Conservation (phyloP, 2,797 vertebrate species). For the Gadopsis bispinosus region DNA sequence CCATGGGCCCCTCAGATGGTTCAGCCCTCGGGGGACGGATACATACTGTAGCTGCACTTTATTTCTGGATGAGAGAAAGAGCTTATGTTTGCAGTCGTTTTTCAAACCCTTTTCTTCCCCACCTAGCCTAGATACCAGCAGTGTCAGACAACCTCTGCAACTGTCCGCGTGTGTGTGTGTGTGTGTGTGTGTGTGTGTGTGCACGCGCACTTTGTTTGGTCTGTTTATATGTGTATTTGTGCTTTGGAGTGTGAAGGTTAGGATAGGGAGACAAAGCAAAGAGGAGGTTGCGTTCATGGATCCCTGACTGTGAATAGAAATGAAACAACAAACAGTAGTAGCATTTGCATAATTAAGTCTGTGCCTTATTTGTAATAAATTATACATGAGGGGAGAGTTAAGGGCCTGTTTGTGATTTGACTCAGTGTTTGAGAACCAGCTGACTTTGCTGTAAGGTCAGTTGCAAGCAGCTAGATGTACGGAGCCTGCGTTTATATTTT, state of each 20-base stretch:
- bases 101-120: neutral
- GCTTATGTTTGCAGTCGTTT: slow-evolving; percentile 65
- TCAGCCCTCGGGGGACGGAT: slow-evolving; percentile 18
- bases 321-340: slow-evolving; percentile 11
- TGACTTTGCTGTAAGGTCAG: slow-evolving; percentile 39
- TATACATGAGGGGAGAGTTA: slow-evolving; percentile 44
- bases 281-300: slow-evolving; percentile 12
- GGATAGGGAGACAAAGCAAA: slow-evolving; percentile 18
- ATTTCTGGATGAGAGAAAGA: slow-evolving; percentile 46
- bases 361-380: slow-evolving; percentile 41
- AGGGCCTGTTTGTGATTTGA: slow-evolving; percentile 23
- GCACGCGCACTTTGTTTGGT: neutral
- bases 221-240: slow-evolving; percentile 13
- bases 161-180: neutral
- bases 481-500: neutral
- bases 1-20: slow-evolving; percentile 31
- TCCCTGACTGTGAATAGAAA: slow-evolving; percentile 16
- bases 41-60: slow-evolving; percentile 36
- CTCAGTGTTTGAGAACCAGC: slow-evolving; percentile 23
- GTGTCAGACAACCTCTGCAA: slow-evolving; percentile 20
- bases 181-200: too few species aligned
- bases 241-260: slow-evolving; percentile 53
- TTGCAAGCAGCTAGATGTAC: neutral
- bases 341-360: slow-evolving; percentile 48
- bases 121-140: slow-evolving; percentile 21